Evolutionary conservation across 2,113 vertebrate species (phyloP).

Genomic region (Leuciscus idus): DNA sequence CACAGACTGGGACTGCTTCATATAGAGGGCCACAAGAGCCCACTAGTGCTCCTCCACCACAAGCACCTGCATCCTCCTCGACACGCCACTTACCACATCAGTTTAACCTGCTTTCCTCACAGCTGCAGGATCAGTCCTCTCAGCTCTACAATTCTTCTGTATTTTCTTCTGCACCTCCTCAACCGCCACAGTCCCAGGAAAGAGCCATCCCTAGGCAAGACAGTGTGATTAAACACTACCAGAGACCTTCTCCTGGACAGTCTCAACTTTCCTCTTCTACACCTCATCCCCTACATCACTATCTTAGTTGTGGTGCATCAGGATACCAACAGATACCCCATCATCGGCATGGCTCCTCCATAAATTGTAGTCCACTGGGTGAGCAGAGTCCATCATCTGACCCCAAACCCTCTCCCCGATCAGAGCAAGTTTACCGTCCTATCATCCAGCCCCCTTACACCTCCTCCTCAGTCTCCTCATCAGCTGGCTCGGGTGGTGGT

Average conservation of each 20-base stretch:
- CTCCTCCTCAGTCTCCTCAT: conserved; percentile 63
- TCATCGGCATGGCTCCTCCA: conserved; percentile 66
- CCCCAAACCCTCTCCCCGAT: conserved; percentile 67
- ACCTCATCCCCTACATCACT: conserved; percentile 85
- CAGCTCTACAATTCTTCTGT: conserved; percentile 87
- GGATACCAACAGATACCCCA: conserved; percentile 84
- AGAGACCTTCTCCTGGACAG: conserved; percentile 78
- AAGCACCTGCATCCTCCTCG: conserved; percentile 74
- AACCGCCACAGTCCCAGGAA: conserved; percentile 72
- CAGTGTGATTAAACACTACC: conserved; percentile 94
- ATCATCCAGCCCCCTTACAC: conserved; percentile 83
- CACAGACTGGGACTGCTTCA: conserved; percentile 70
- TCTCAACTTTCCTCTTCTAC: conserved; percentile 73
- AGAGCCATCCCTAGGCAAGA: conserved; percentile 83
- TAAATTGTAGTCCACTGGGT: conserved; percentile 84
- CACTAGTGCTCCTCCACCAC: conserved; percentile 61
- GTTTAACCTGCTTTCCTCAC: conserved; percentile 88
- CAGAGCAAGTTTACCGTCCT: conserved; percentile 81
- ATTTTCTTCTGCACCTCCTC: conserved; percentile 80
- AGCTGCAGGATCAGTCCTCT: conserved; percentile 78
- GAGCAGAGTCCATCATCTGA: conserved; percentile 80
- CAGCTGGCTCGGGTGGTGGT: conserved; percentile 51
- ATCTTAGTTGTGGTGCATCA: conserved; percentile 82
- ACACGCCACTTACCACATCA: conserved; percentile 81
- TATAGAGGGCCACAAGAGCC: conserved; percentile 74